phyloP scores from a whole-genome alignment of 2,113 vertebrate species.

The Ceyx margarethae region DNA sequence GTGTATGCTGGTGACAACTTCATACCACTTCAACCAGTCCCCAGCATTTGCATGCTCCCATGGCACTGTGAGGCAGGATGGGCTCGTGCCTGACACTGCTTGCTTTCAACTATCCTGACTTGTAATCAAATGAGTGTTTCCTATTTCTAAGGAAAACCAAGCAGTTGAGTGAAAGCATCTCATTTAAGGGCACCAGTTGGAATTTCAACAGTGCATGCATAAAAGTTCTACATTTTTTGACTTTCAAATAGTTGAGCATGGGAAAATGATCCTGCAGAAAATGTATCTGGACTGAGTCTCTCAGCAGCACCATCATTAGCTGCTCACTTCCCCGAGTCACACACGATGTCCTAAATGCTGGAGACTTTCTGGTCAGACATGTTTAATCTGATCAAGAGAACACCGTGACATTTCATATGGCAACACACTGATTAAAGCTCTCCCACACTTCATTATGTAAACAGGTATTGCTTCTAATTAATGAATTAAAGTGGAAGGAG shows the following conservation, averaged over 20 bases:
- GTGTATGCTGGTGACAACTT: background rate
- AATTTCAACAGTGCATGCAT: background rate
- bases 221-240: background rate
- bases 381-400: background rate
- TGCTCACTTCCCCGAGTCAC: background rate
- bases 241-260: conserved; percentile 26
- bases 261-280: background rate
- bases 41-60: rapidly evolving
- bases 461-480: conserved; percentile 8
- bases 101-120: background rate
- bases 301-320: background rate
- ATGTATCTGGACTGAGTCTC: background rate
- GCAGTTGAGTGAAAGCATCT: conserved; percentile 12
- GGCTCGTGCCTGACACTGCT: rapidly evolving
- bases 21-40: rapidly evolving
- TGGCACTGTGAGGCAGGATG: background rate
- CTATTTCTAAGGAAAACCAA: background rate
- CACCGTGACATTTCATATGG: background rate
- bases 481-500: conserved; percentile 5
- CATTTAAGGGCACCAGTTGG: conserved; percentile 10
- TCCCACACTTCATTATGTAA: background rate
- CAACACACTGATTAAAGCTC: background rate
- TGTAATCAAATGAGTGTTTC: background rate
- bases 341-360: background rate
- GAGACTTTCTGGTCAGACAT: background rate